Percentiles rank a stretch among this genome's conserved stretches.
These are phyloP conservation scores for Pangasianodon gigas DNA, from an alignment of 2,113 vertebrate genomes.

Conservation along the genomic window DNA sequence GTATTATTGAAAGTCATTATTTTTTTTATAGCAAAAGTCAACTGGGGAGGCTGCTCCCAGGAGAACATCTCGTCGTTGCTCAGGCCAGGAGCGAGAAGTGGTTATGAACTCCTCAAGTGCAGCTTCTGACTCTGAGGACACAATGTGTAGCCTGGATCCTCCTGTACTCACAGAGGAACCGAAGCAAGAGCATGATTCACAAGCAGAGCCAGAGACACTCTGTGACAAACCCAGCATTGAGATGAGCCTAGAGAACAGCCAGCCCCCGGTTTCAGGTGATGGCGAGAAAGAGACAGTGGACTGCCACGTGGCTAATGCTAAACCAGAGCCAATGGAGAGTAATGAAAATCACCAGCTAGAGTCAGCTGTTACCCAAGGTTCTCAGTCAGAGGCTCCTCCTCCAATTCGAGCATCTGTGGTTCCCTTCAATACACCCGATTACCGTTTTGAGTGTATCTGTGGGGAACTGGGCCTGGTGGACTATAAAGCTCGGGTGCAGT, in stretches of 20 bases:
- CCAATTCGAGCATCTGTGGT: conserved; percentile 61
- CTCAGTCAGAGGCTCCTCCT: conserved; percentile 36
- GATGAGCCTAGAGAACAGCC: conserved; percentile 9
- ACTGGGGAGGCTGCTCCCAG: conserved; percentile 58
- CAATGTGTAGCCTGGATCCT: conserved; percentile 42
- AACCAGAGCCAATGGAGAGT: conserved; percentile 18
- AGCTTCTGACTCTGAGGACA: conserved; percentile 61
- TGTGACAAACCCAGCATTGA: conserved; percentile 10
- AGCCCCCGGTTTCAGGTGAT: conserved; percentile 5
- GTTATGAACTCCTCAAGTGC: conserved; percentile 50
- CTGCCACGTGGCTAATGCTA: conserved; percentile 38
- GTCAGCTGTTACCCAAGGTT: conserved; percentile 50
- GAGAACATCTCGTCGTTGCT: conserved; percentile 67
- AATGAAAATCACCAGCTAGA: conserved; percentile 38
- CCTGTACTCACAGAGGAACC: conserved; percentile 40
- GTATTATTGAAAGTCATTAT: neutral
- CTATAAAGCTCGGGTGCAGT: conserved; percentile 93
- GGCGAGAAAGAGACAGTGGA: conserved; percentile 28
- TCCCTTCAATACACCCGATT: conserved; percentile 82
- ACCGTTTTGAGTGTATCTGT: conserved; percentile 96
- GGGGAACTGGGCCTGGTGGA: conserved; percentile 87
- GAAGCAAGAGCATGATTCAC: conserved; percentile 42
- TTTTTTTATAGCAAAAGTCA: conserved; percentile 54
- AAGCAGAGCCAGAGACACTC: conserved; percentile 14
- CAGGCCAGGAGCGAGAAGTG: conserved; percentile 65